Conservation (phyloP, 2,113 vertebrate species). For the Dermatemys mawii region DNA sequence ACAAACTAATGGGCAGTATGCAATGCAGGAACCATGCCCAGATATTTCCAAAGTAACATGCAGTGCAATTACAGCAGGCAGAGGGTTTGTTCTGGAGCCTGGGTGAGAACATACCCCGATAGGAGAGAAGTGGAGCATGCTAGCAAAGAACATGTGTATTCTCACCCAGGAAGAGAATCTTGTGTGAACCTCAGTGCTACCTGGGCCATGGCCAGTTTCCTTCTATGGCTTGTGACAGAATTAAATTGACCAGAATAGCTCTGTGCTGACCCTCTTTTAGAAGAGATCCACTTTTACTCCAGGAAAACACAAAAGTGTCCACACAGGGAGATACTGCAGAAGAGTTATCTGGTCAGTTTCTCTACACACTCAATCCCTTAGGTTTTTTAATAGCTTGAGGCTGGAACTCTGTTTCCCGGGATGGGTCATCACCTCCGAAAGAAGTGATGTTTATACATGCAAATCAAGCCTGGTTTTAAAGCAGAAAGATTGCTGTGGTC, state of each 20-base stretch:
- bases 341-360: no score
- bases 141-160: rapidly evolving
- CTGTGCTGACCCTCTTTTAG: not conserved
- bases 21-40: not conserved
- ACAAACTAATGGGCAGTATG: not conserved
- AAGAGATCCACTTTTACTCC: no score
- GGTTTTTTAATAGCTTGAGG: not conserved
- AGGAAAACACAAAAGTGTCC: no score
- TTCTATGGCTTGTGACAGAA: not conserved
- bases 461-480: not conserved
- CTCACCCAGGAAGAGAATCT: not conserved
- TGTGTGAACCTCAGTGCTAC: not conserved
- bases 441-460: not conserved
- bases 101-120: not conserved
- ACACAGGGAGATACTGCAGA: no score
- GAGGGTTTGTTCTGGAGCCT: not conserved
- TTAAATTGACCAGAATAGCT: rapidly evolving
- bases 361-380: not conserved
- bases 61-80: not conserved
- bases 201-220: rapidly evolving
- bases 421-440: not conserved
- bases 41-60: not conserved
- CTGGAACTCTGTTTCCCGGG: not conserved
- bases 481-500: not conserved
- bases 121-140: not conserved